Percentiles rank a stretch among this genome's conserved stretches.
phyloP scores from a whole-genome alignment of 2,113 vertebrate genomes.

The Neotragus moschatus region DNA sequence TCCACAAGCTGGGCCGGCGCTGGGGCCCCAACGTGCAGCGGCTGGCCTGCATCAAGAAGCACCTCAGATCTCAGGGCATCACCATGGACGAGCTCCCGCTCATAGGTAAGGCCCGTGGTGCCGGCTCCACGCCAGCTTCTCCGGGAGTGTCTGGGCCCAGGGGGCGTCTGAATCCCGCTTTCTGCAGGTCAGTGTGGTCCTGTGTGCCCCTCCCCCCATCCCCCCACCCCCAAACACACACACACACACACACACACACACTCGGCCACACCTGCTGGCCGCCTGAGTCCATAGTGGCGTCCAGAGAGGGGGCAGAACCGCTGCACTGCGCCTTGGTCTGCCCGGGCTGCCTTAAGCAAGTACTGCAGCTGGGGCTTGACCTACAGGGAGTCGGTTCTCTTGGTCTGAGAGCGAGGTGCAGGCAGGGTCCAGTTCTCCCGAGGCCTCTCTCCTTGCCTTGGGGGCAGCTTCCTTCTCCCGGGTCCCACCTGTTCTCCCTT shows the following conservation, averaged over 20 bases:
- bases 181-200: background rate
- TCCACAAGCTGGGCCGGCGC: slow-evolving; percentile 97
- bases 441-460: background rate
- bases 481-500: background rate
- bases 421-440: background rate
- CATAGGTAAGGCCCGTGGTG: slow-evolving; percentile 87
- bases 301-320: accelerated
- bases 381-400: accelerated
- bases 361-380: accelerated
- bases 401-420: accelerated
- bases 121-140: background rate
- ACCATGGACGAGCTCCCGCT: slow-evolving; percentile 98
- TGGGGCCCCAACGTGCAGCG: slow-evolving; percentile 99
- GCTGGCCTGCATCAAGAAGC: slow-evolving; percentile 99
- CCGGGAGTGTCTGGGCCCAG: accelerated
- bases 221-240: background rate
- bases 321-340: accelerated
- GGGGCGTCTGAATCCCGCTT: background rate
- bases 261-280: background rate
- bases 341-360: background rate
- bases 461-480: accelerated
- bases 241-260: accelerated
- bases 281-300: background rate
- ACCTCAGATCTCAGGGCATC: slow-evolving; percentile 99
- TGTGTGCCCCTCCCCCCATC: accelerated